phyloP scores from a whole-genome alignment of 2,797 vertebrate genomes.

The Cheirogaleus major region DNA sequence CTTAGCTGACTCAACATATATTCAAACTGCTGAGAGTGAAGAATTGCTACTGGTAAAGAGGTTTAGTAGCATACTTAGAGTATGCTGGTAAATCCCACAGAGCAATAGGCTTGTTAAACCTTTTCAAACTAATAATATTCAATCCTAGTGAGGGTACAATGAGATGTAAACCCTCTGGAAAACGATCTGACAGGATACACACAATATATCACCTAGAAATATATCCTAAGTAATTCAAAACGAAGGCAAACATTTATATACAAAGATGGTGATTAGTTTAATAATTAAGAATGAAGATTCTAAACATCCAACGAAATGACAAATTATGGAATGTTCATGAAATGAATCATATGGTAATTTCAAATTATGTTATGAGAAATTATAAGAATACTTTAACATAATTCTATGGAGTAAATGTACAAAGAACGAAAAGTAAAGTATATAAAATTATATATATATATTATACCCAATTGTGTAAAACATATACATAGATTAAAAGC shows the following conservation, averaged over 20 bases:
- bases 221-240: background rate
- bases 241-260: background rate
- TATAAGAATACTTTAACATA: background rate
- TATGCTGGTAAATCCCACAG: background rate
- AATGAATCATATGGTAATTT: background rate
- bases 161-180: background rate
- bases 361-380: slow-evolving; percentile 19
- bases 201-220: background rate
- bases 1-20: slow-evolving; percentile 35
- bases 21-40: background rate
- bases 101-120: background rate
- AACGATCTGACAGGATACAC: background rate
- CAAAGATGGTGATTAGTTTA: background rate
- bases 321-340: background rate
- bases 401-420: background rate
- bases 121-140: slow-evolving; percentile 27
- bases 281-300: slow-evolving; percentile 14
- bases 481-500: background rate
- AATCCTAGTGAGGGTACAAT: background rate
- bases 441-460: background rate
- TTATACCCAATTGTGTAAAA: background rate
- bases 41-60: background rate
- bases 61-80: background rate
- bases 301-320: slow-evolving; percentile 13
- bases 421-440: background rate